Percentiles rank a stretch among this genome's conserved stretches.
phyloP scores from a whole-genome alignment of 2,888 invertebrate genomes.

The Ormyrus rosae region DNA sequence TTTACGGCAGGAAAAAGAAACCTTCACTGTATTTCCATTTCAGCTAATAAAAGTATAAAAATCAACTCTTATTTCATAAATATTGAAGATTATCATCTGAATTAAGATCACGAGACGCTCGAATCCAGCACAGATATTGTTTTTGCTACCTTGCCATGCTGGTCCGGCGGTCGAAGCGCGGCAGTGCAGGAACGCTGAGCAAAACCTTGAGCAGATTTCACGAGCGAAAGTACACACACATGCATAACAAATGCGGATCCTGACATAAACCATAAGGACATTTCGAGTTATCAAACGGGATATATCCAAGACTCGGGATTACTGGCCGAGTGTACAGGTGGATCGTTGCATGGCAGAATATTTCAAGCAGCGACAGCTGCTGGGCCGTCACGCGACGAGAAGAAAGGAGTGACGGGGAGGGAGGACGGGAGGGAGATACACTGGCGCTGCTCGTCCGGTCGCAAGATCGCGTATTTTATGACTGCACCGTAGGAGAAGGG shows the following conservation, averaged over 20 bases:
- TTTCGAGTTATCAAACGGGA: conserved; percentile 46
- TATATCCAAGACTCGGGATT: conserved; percentile 36
- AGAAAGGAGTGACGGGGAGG: not conserved
- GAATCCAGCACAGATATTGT: no score
- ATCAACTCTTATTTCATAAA: no score
- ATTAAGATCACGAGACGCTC: no score
- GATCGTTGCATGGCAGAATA: conserved; percentile 23
- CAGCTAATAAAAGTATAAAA: no score
- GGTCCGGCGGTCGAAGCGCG: no score
- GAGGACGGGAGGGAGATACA: not conserved
- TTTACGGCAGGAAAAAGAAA: no score
- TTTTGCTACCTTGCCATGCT: no score
- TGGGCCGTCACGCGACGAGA: not conserved
- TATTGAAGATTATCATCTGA: no score
- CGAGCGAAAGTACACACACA: conserved; percentile 7
- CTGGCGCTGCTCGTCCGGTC: not conserved
- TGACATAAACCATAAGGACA: conserved; percentile 44
- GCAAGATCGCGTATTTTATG: conserved; percentile 38
- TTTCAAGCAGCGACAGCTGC: conserved; percentile 46
- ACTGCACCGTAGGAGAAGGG: conserved; percentile 13
- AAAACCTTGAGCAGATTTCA: not conserved
- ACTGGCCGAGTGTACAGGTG: conserved; percentile 12
- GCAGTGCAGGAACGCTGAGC: no score
- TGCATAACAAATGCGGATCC: conserved; percentile 42
- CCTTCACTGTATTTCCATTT: no score